Evolutionary conservation across 2,888 invertebrate genomes (phyloP), one percentile per base, ranked within the genome.

Genomic region (Eristalinus aeneus): DNA sequence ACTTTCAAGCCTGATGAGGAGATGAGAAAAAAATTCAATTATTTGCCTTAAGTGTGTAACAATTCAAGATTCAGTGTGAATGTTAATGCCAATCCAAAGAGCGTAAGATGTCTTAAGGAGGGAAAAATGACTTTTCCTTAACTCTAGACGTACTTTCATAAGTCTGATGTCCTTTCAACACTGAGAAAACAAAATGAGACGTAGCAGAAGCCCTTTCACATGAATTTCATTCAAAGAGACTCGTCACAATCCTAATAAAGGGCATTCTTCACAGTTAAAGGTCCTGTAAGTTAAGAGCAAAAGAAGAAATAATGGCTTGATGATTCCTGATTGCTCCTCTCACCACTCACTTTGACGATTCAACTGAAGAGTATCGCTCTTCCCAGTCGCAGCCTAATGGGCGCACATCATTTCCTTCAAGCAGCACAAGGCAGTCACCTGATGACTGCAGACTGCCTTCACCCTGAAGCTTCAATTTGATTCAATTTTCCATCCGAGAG

Each of bases 401-500:
- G 60, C 81, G 67, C 72, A 76, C 80, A 75, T 84, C 75, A 84
- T 60, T 84, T 61, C 65, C 75, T 54, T 20, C 23, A 9, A 58
- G n/a, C 58, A 58, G 58, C 34, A 16, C 22, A 9, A 53, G 34
- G 46, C 23, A 71, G 32, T 22, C 68, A 67, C 36, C 64, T 46
- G 34, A 58, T 2, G 32, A 32, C 22, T 36, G 31, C 56, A 22
- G 56, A 56, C 16, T 56, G 22, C 61, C 20, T 10, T 46, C 68
- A 16, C 72, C 72, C 20, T 20, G 46, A 16, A 46, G 61, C 58
- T 76, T 68, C 23, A 60, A 77, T 82, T 65, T 73, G 73, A 86
- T 86, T 86, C 54, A 86, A 86, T 86, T 86, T 77, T 36, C 60
- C 61, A 20, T 67, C 71, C 74, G 31, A 80, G 67, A 67, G 71